Evolutionary conservation across 2,888 invertebrate genomes (phyloP).

Genomic region (Oligia fasciuncula): DNA sequence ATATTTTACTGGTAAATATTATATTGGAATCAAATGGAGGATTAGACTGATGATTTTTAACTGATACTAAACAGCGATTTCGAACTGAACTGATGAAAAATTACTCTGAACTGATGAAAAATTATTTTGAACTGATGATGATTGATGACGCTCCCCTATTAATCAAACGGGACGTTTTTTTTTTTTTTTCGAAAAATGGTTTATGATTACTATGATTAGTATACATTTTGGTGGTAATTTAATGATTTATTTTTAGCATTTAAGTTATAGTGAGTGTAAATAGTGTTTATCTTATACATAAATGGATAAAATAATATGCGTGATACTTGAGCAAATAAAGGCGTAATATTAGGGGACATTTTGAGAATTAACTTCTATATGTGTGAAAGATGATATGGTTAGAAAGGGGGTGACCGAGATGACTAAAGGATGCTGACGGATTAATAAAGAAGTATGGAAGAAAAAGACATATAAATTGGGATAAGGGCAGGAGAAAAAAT

Average conservation of each 20-base stretch:
- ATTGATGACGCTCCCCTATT: too few relatives aligned
- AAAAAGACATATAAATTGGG: background rate
- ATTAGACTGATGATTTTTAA: background rate
- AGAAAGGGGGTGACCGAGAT: background rate
- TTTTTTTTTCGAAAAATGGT: background rate
- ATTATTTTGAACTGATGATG: background rate
- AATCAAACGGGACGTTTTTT: background rate
- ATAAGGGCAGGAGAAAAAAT: background rate
- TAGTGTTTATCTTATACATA: constrained; percentile 51
- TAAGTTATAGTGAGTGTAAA: background rate
- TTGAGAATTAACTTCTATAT: background rate
- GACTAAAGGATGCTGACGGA: background rate
- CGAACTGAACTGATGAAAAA: background rate
- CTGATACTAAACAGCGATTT: background rate
- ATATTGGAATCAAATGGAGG: background rate
- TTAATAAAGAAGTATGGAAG: background rate
- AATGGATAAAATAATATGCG: constrained; percentile 56
- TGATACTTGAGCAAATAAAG: constrained; percentile 57
- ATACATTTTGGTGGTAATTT: background rate
- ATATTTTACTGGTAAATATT: background rate
- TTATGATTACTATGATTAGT: background rate
- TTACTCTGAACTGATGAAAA: background rate
- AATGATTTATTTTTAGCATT: constrained; percentile 1
- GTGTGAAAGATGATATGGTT: background rate
- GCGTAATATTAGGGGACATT: constrained; percentile 3